phyloP scores from a whole-genome alignment of 2,797 vertebrate genomes.

The Eutrigla gurnardus region DNA sequence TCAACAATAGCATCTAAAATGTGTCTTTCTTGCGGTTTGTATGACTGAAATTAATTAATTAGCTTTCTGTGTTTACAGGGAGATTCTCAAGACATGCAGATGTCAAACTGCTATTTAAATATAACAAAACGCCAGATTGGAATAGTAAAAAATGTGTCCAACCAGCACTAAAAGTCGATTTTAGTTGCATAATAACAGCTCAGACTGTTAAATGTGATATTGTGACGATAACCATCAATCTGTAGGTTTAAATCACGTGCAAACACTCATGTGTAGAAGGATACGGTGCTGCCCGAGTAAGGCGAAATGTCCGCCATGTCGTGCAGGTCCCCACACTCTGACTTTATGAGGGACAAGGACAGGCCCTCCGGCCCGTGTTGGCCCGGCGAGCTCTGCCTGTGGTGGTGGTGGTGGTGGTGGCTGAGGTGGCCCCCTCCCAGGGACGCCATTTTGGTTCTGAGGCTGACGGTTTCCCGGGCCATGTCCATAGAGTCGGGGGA shows the following conservation, averaged over 20 bases:
- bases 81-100: too few relatives aligned
- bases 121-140: background rate
- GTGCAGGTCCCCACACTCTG: constrained; percentile 97
- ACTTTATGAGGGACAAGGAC: constrained; percentile 98
- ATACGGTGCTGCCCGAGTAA: constrained; percentile 98
- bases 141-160: background rate
- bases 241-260: background rate
- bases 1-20: background rate
- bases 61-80: too few relatives aligned
- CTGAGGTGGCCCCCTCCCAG: constrained; percentile 89
- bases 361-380: constrained; percentile 93
- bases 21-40: background rate
- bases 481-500: constrained; percentile 97
- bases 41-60: background rate
- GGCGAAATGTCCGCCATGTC: constrained; percentile 98
- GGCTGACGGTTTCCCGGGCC: constrained; percentile 93
- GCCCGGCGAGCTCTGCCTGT: constrained; percentile 88
- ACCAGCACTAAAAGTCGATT: background rate
- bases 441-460: constrained; percentile 98
- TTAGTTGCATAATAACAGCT: background rate
- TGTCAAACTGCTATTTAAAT: background rate
- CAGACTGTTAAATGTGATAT: background rate
- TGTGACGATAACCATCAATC: too few relatives aligned
- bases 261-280: constrained; percentile 76
- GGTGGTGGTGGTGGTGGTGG: constrained; percentile 90